Conservation (phyloP, 2,888 invertebrate genomes). For the Clepsis dumicolana region DNA sequence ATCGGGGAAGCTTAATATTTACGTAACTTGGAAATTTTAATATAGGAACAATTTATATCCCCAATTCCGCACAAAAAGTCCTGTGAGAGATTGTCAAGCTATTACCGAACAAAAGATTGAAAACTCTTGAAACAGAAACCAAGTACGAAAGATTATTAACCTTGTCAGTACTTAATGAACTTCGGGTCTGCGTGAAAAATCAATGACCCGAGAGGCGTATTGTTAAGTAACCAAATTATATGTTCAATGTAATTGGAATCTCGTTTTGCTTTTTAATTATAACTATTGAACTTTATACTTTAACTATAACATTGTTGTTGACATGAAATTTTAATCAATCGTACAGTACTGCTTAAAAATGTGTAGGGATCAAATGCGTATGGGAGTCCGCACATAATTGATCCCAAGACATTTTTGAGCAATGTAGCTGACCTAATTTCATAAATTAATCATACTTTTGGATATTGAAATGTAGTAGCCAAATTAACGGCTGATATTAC, state of each 20-base stretch:
- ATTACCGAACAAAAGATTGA: constrained; percentile 6
- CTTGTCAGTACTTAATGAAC: background rate
- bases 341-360: too few species aligned
- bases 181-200: background rate
- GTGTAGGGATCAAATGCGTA: too few species aligned
- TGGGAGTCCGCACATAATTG: too few species aligned
- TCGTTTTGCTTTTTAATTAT: background rate
- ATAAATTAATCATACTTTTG: background rate
- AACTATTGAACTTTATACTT: background rate
- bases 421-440: background rate
- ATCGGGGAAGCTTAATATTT: background rate
- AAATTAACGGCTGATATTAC: background rate
- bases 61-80: background rate
- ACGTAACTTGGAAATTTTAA: background rate
- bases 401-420: too few species aligned
- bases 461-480: background rate
- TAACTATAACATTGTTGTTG: background rate
- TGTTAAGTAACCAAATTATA: background rate
- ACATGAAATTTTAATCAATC: background rate
- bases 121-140: background rate
- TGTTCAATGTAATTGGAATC: background rate
- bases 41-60: constrained; percentile 10
- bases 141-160: constrained; percentile 6
- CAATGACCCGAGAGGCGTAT: background rate
- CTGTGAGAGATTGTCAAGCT: background rate